Conservation (phyloP, 92 coral and sea anemone species). For the Epizoanthus rinbou region DNA sequence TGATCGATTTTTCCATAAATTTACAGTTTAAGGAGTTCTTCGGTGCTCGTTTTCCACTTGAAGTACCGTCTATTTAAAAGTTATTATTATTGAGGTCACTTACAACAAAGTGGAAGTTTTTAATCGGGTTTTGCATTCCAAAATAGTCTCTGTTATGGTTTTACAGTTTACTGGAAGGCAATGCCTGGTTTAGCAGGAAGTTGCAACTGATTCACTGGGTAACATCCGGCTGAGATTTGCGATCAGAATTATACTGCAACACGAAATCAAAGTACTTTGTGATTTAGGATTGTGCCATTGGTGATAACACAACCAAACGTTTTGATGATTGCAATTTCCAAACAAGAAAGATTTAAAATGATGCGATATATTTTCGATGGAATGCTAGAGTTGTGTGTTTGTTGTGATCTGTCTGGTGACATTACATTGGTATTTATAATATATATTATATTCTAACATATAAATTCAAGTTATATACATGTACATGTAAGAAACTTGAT, state of each 20-base stretch:
- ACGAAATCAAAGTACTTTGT: conserved; percentile 8
- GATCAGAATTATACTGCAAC: background rate
- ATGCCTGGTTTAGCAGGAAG: conserved; percentile 32
- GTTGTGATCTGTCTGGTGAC: no score
- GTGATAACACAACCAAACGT: no score
- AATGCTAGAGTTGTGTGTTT: no score
- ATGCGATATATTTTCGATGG: no score
- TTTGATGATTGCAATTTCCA: no score
- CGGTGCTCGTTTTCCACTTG: conserved; percentile 16
- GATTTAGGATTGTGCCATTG: background rate
- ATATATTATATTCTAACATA: no score
- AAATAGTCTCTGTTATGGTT: conserved; percentile 2
- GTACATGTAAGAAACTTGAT: no score
- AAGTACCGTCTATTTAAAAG: conserved; percentile 4
- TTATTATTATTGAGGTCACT: conserved; percentile 6
- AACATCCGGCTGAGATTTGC: conserved; percentile 41
- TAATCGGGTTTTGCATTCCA: conserved; percentile 20
- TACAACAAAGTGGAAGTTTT: background rate
- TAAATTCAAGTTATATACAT: no score
- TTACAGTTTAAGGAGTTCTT: background rate
- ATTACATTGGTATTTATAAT: no score
- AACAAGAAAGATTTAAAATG: no score
- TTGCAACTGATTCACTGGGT: background rate
- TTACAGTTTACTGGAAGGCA: background rate
- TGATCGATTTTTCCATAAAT: conserved; percentile 32